Evolutionary conservation across 2,888 invertebrate species (phyloP).

Genomic region (Chrysolina haemoptera): DNA sequence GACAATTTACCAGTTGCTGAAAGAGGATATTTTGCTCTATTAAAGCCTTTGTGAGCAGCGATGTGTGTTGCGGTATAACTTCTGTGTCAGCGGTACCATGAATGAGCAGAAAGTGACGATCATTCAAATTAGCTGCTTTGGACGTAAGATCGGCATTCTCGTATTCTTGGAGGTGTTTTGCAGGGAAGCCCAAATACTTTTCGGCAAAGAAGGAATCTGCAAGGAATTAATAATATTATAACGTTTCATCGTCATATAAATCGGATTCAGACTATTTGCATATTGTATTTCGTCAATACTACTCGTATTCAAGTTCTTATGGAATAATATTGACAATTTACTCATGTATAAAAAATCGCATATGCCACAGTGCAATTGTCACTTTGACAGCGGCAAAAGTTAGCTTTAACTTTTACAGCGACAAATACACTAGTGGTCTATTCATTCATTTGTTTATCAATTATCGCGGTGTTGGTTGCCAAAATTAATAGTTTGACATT

Average conservation of each 20-base stretch:
- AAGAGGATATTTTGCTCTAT: slow-evolving; percentile 87
- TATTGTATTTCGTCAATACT: too few relatives aligned
- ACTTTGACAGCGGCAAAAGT: too few relatives aligned
- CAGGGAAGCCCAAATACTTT: slow-evolving; percentile 84
- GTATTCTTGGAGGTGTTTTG: slow-evolving; percentile 80
- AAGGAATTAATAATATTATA: neutral
- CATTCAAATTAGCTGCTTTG: slow-evolving; percentile 83
- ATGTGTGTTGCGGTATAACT: slow-evolving; percentile 90
- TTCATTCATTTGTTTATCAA: too few relatives aligned
- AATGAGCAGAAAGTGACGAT: slow-evolving; percentile 77
- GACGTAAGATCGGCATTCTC: slow-evolving; percentile 85
- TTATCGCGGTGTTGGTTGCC: too few relatives aligned
- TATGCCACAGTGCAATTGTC: too few relatives aligned
- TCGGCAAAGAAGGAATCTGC: slow-evolving; percentile 92
- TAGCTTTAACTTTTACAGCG: too few relatives aligned
- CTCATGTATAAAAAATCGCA: too few relatives aligned
- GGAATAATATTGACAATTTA: too few relatives aligned
- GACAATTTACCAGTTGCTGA: slow-evolving; percentile 81
- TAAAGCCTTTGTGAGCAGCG: slow-evolving; percentile 87
- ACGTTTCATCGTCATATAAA: neutral
- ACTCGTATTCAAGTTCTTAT: too few relatives aligned
- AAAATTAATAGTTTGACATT: too few relatives aligned
- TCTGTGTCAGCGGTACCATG: slow-evolving; percentile 90
- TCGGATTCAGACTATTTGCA: too few relatives aligned
- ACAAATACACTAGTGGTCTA: too few relatives aligned